Conservation (phyloP, 2,888 invertebrate genomes). For the Noctua janthina region DNA sequence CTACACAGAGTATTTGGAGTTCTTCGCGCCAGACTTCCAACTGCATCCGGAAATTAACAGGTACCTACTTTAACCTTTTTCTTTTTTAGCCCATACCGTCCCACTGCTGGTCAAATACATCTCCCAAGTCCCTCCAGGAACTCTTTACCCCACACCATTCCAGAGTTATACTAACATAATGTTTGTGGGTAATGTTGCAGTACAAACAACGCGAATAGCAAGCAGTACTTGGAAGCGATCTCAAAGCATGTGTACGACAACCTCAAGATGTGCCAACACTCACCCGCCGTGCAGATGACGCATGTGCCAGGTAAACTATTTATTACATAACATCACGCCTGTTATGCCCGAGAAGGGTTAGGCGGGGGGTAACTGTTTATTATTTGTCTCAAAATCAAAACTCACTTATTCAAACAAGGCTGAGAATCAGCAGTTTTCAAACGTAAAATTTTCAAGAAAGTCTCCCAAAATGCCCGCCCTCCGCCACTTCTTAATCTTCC, state of each 20-base stretch:
- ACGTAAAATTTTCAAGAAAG: neutral
- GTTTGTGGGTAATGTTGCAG: conserved; percentile 66
- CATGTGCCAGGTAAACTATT: conserved; percentile 93
- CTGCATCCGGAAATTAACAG: conserved; percentile 97
- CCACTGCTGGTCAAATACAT: neutral
- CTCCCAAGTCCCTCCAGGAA: neutral
- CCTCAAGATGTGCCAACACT: conserved; percentile 97
- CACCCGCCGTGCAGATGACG: conserved; percentile 99
- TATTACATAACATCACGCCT: too few relatives aligned
- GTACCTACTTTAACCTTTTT: conserved; percentile 66
- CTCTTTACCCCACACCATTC: neutral
- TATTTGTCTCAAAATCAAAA: neutral
- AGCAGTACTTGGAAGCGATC: conserved; percentile 98
- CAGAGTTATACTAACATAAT: neutral
- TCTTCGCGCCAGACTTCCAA: conserved; percentile 99
- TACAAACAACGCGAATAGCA: conserved; percentile 96
- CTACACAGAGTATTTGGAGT: conserved; percentile 98
- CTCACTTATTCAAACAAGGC: neutral
- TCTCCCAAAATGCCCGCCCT: neutral
- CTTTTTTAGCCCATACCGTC: neutral
- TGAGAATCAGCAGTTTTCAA: neutral
- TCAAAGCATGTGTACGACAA: conserved; percentile 97
- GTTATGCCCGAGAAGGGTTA: too few relatives aligned
- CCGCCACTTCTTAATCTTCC: too few relatives aligned
- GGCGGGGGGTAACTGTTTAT: neutral